Percentiles rank a stretch among this genome's conserved stretches.
These are phyloP conservation scores for Pelecanoides urinatrix DNA, from an alignment of 2,113 vertebrate genomes.

Conservation along the genomic window DNA sequence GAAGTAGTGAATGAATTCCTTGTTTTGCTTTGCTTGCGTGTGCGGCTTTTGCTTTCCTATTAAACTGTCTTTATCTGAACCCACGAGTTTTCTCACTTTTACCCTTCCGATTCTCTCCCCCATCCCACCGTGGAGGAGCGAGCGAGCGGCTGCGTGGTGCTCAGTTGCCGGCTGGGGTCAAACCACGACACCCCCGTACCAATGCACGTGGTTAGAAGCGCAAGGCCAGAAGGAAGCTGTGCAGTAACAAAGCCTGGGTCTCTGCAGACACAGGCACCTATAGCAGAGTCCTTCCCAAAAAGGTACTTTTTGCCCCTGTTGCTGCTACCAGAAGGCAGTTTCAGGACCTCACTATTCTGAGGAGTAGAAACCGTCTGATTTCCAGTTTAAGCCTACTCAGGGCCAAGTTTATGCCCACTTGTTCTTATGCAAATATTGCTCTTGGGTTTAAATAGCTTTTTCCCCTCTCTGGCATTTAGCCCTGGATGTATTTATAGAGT, in stretches of 20 bases:
- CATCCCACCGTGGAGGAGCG: neutral
- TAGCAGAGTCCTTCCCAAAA: neutral
- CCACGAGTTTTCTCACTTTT: no score
- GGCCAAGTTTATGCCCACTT: conserved; percentile 56
- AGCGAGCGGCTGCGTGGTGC: neutral
- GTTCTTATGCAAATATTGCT: conserved; percentile 61
- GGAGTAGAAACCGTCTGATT: neutral
- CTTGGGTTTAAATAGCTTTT: conserved; percentile 56
- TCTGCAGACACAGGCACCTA: neutral
- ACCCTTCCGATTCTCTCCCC: no score
- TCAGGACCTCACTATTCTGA: neutral
- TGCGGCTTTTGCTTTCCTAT: no score
- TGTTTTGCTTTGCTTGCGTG: no score
- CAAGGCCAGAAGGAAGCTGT: neutral
- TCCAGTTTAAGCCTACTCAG: conserved; percentile 20
- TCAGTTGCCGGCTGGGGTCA: neutral
- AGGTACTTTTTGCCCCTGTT: neutral
- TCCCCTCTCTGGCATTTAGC: conserved; percentile 40
- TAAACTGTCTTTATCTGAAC: no score
- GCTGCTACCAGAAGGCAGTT: neutral
- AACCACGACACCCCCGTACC: neutral
- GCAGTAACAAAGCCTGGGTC: neutral
- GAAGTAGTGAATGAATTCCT: no score
- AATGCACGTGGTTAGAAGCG: fast-evolving
- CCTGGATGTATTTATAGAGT: conserved; percentile 49